Conservation (phyloP, 2,888 invertebrate species). For the Dexiosoma caninum region DNA sequence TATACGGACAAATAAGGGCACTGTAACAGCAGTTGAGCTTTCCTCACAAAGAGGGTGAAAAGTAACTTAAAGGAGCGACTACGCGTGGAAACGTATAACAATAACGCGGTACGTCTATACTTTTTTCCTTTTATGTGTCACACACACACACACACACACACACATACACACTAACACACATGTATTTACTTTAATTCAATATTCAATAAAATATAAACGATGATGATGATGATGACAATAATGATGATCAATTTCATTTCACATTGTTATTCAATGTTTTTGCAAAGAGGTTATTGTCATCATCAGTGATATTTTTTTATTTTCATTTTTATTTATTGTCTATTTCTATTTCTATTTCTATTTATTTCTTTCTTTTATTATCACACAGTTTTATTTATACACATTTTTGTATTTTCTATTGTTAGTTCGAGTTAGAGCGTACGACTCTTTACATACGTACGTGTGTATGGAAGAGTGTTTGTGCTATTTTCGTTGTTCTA, state of each 20-base stretch:
- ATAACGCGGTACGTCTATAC: too few species aligned
- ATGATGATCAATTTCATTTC: slow-evolving; percentile 4
- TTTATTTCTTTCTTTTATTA: slow-evolving; percentile 8
- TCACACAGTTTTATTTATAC: slow-evolving; percentile 31
- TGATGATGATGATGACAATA: not conserved
- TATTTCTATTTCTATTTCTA: slow-evolving; percentile 8
- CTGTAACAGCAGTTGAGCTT: too few species aligned
- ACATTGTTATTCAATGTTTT: slow-evolving; percentile 12
- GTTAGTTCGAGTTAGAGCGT: not conserved
- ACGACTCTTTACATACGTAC: too few species aligned
- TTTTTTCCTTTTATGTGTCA: too few species aligned
- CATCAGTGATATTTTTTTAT: slow-evolving; percentile 35
- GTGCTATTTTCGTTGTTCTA: slow-evolving; percentile 8
- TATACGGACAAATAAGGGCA: too few species aligned
- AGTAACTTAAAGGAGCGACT: too few species aligned
- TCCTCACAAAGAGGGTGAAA: too few species aligned
- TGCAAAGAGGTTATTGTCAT: slow-evolving; percentile 62
- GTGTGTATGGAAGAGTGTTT: too few species aligned
- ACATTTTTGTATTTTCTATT: slow-evolving; percentile 17
- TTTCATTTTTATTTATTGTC: not conserved
- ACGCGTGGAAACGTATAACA: too few species aligned
- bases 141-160: too few species aligned
- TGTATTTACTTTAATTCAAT: too few species aligned
- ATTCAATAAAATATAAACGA: not conserved
- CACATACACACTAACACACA: too few species aligned